Base-by-base conservation (phyloP, 1,140 invertebrate genomes). In the Drosophila parvula region DNA sequence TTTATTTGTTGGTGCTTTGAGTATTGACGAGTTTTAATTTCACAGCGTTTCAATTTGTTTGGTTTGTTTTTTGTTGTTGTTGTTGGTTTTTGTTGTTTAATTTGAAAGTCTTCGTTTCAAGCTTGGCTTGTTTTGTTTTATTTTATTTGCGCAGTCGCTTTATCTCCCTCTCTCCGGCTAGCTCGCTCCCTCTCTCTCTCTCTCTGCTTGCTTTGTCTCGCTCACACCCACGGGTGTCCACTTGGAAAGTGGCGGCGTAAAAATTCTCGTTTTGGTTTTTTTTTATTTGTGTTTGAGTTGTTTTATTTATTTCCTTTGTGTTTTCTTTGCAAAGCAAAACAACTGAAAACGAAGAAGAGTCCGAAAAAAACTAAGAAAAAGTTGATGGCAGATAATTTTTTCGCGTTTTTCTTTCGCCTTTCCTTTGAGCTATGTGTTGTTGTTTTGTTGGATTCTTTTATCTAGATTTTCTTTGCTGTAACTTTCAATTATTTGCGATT, bases 1-100 rank as follows among this genome's bases (percentile, higher is more conserved):
- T 51, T 76, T 78, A 59, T 64, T 71, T 86, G 63, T 88, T 88
- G 79, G 81, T 86, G 75, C 70, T 79, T 78, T 89, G 84, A 89
- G 84, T 89, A 89, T 89, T 89, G 84, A 89, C 84, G 84, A 89
- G 84, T 89, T 55, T 55, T 89, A 89, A 89, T 89, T 89, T 89
- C 84, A 89, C 84, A 89, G 84, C 84, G 80, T 89, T 85, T 69
- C 81, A 85, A 81, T 88, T 88, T 89, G 84, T 89, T 88, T 88
- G 84, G 84, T 88, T 86, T 88, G 65, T 75, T 79, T 53, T 78
- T 57, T 64, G 62, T 86, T 86, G 74, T 86, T 86, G 74, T 76
- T 89, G 77, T 79, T 80, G 69, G 55, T 79, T 68, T 82, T 82
- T 76, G 28, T 84, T 88, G 56, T 82, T 69, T 78, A 71, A 65